Evolutionary conservation across 1,140 invertebrate species (phyloP).

Genomic region (Drosophila kepulauana): DNA sequence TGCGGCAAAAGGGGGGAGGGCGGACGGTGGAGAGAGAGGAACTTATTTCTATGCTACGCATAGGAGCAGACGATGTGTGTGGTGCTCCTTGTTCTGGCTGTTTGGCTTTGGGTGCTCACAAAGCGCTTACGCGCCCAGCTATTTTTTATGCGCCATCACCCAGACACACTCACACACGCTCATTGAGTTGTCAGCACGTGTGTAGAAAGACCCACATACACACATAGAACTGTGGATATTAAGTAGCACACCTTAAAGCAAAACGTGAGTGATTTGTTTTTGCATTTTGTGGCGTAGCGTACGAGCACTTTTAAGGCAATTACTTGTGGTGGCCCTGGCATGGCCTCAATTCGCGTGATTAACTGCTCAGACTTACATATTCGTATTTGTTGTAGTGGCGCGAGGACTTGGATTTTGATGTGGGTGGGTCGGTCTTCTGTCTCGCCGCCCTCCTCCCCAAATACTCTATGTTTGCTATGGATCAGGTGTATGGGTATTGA

Average conservation of each 20-base stretch:
- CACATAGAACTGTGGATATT: conserved; percentile 15
- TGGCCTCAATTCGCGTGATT: conserved; percentile 66
- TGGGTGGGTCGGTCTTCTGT: neutral
- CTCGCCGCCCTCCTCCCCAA: neutral
- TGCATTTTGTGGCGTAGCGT: conserved; percentile 51
- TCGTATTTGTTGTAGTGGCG: conserved; percentile 43
- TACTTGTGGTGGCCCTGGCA: conserved; percentile 53
- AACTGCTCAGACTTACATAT: conserved; percentile 67
- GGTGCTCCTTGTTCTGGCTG: conserved; percentile 50
- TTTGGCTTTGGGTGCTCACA: conserved; percentile 48
- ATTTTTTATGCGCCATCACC: conserved; percentile 50
- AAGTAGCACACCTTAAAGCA: conserved; percentile 48
- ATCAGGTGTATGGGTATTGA: neutral
- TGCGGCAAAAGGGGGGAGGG: neutral
- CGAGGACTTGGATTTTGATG: conserved; percentile 37
- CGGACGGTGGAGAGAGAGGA: neutral
- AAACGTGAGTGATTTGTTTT: conserved; percentile 66
- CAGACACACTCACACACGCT: conserved; percentile 25
- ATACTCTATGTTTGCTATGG: neutral
- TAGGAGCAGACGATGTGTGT: conserved; percentile 29
- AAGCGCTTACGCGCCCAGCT: conserved; percentile 50
- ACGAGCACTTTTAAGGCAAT: conserved; percentile 71
- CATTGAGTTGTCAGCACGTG: conserved; percentile 46
- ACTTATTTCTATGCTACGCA: conserved; percentile 51
- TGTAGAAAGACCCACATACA: conserved; percentile 22